Evolutionary conservation across 2,888 invertebrate species (phyloP), one percentile per base, ranked within the genome.

Genomic region (Latrodectus hesperus): DNA sequence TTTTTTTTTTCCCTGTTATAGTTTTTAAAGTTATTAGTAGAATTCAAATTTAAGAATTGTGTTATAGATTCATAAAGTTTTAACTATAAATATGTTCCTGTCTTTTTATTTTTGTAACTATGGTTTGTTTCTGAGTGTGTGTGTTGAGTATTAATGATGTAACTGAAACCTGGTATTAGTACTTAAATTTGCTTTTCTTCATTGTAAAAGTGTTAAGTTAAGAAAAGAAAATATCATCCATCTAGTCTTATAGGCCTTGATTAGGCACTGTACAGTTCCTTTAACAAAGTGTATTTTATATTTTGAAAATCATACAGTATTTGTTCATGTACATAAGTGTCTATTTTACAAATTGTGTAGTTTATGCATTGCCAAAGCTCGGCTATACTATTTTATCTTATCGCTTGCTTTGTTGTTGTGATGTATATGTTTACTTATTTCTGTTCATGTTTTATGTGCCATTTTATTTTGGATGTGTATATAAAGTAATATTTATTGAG

Each of bases 281-380:
- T 81, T 65, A 12, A 38, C 38, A 65, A 60, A 22, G 65, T 67
- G 9, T 71, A 55, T 74, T 12, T 65, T 49, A 73, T 81, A 74
- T 81, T 81, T 81, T 51, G 51, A 79, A 38, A 72, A 38, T 72
- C 53, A 17, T 78, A 14, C 73, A 73, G 72, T 72, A 73, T 81
- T 53, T 74, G 73, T 81, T 81, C 73, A 60, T 60, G 81, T 81
- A 81, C 52, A 81, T 81, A 81, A 67, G 51, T 71, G n/a, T 60
- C 49, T 81, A 65, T 64, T 80, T 51, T 49, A 51, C 16, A 71
- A 17, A 51, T 17, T 81, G 38, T 26, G 22, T 67, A 73, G 38
- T 67, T 12, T 51, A 38, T 55, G 12, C 72, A 65, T 52, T 17
- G 81, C 81, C 81, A 81, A 81, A 81, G 73, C 67, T 73, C 72